Conservation (phyloP, 2,113 vertebrate species). For the Pogona vitticeps region DNA sequence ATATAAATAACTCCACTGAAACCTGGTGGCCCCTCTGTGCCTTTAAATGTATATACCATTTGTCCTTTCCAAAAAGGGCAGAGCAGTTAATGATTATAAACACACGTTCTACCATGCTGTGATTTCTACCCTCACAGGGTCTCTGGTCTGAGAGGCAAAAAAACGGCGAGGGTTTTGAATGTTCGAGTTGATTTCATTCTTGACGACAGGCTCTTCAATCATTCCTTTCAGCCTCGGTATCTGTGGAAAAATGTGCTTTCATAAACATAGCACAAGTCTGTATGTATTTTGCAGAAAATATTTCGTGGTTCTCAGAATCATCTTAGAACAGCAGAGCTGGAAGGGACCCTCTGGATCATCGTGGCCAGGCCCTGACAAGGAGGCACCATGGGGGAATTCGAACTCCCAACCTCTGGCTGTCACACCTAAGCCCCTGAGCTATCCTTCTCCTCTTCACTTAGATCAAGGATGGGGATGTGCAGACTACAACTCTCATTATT, state of each 20-base stretch:
- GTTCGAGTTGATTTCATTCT: not conserved
- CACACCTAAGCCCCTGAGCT: not conserved
- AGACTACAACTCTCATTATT: no score
- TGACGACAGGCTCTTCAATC: not conserved
- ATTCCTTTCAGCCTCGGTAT: not conserved
- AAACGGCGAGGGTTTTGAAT: not conserved
- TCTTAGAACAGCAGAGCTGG: not conserved
- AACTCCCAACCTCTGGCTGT: not conserved
- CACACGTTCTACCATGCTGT: not conserved
- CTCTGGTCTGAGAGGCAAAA: not conserved
- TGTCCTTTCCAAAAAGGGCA: slow-evolving; percentile 12
- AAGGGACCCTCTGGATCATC: not conserved
- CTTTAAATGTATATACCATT: slow-evolving; percentile 16
- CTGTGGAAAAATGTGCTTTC: not conserved
- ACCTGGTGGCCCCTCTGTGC: not conserved
- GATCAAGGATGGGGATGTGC: no score
- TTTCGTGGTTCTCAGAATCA: no score
- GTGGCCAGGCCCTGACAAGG: no score
- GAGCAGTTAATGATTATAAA: slow-evolving; percentile 19
- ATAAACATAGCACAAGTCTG: not conserved
- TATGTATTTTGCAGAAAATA: no score
- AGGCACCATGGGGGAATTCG: not conserved
- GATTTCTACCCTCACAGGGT: not conserved
- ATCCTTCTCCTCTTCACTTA: no score
- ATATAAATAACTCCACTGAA: slow-evolving; percentile 9